Evolutionary conservation across 37 sponge, comb jelly and placozoan genomes (phyloP), one percentile per base, ranked within the genome.

Genomic region (Chondrosia reniformis): DNA sequence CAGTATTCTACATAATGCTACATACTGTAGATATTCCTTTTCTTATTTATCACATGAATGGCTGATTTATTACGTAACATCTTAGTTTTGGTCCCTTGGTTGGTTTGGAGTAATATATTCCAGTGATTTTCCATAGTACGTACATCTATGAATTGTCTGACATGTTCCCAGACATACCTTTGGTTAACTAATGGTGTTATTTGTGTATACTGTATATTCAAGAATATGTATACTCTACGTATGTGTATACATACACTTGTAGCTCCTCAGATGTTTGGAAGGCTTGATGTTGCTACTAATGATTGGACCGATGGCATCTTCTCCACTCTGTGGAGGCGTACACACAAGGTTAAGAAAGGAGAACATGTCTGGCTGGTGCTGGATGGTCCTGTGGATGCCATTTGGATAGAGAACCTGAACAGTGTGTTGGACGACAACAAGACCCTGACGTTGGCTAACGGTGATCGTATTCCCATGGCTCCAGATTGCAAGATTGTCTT

Each of bases 271-370:
- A 98, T 98, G 99, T 98, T 98, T 85, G 99, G 99, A 66, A 89
- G 93, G 36, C 86, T 98, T 10, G 99, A 98, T 81, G 95, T 98
- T n/a, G 86, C 99, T 73, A 98, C 99, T 67, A 94, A 98, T 72
- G 99, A 98, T 76, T 98, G 99, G 99, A 98, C 99, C 24, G 99
- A 98, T 81, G 99, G 99, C 27, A 98, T 98, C 58, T 98, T 98
- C 93, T 98, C 99, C 54, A 98, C 99, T 32, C 89, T 98, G 24
- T 98, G 99, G 99, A 76, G 99, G 43, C 71, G 92, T 45, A 90
- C 99, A 22, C 93, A 92, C 79, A 93, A 93, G 77, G 85, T 88
- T 55, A 98, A 98, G 91, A 98, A 98, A 64, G 87, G 90, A 44
- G 99, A 98, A 80, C 96, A 95, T 74, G 87, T 98, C 12, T 98